Conservation (phyloP, 1,140 invertebrate species). For the Bombus haemorrhoidalis region DNA sequence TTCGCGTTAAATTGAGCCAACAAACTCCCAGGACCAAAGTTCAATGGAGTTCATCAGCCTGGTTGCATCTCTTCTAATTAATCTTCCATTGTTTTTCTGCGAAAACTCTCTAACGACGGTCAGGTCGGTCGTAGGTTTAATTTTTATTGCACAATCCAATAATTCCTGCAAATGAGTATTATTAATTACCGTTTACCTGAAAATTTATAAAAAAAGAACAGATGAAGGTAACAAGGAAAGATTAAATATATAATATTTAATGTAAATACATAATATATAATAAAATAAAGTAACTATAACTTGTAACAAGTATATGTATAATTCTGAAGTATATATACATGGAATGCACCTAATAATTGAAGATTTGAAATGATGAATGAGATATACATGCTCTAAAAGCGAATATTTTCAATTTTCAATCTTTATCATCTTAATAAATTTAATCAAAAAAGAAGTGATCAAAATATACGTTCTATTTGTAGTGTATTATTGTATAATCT, state of each 20-base stretch:
- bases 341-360: no score
- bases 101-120: not conserved
- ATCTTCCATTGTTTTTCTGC: conserved; percentile 12
- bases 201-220: not conserved
- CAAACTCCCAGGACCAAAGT: conserved; percentile 29
- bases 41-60: conserved; percentile 29
- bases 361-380: not conserved
- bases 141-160: not conserved
- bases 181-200: not conserved
- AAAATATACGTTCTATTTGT: no score
- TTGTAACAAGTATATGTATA: no score
- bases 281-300: no score
- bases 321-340: no score
- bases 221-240: no score
- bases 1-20: conserved; percentile 39
- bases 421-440: no score
- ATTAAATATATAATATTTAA: not conserved
- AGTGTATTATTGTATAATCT: no score
- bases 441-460: no score
- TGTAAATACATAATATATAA: not conserved
- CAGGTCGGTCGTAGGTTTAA: not conserved
- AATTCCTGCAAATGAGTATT: not conserved
- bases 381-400: not conserved
- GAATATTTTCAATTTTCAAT: not conserved
- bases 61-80: conserved; percentile 22